phyloP scores from a whole-genome alignment of 2,113 vertebrate species.

The Gadus chalcogrammus region DNA sequence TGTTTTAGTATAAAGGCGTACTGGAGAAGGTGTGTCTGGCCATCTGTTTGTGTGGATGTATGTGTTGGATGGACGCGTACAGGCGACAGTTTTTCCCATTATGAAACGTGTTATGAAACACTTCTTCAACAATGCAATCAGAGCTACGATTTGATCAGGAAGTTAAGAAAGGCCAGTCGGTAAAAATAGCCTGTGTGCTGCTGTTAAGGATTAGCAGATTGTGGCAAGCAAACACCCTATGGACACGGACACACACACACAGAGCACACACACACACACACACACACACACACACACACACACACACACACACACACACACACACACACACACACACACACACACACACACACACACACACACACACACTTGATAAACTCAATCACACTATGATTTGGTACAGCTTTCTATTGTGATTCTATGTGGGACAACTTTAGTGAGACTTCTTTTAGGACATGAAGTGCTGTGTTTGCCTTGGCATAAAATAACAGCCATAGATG shows the following conservation, averaged over 20 bases:
- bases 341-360: not conserved
- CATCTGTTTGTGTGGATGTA: not conserved
- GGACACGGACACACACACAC: not conserved
- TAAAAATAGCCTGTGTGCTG: constrained; percentile 8
- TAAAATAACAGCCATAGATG: too few relatives aligned
- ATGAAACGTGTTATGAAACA: too few relatives aligned
- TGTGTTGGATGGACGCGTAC: too few relatives aligned
- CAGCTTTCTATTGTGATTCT: too few relatives aligned
- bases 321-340: not conserved
- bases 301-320: not conserved
- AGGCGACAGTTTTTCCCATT: too few relatives aligned
- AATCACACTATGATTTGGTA: too few relatives aligned
- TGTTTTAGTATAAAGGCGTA: not conserved
- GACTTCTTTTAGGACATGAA: too few relatives aligned
- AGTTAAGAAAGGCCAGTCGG: not conserved
- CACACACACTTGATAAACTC: constrained; percentile 1
- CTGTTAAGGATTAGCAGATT: not conserved
- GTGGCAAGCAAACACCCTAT: not conserved
- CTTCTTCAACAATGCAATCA: not conserved
- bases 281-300: not conserved
- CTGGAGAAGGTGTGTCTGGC: not conserved
- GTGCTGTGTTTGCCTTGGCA: too few relatives aligned
- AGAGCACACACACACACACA: not conserved
- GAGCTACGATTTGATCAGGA: not conserved
- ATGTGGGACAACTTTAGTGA: too few relatives aligned